phyloP scores from a whole-genome alignment of 2,888 invertebrate genomes.

The Xestoiulus laeticollis region DNA sequence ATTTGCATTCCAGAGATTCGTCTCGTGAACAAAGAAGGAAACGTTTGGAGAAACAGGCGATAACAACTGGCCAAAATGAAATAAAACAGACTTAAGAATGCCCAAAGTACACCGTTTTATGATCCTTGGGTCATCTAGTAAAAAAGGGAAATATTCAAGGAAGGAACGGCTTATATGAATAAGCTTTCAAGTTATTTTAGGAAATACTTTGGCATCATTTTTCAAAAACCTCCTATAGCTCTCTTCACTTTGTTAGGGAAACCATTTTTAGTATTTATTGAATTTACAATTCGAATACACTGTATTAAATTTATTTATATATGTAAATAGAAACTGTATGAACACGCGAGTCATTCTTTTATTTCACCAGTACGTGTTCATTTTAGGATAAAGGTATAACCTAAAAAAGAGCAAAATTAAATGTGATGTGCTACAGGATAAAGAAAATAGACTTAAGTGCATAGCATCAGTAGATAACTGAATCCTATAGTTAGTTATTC shows the following conservation, averaged over 20 bases:
- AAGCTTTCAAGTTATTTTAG: background rate
- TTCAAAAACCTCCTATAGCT: background rate
- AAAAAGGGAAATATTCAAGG: background rate
- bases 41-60: background rate
- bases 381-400: too few species aligned
- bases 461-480: too few species aligned
- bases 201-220: background rate
- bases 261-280: background rate
- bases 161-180: background rate
- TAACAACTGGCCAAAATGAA: background rate
- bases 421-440: too few species aligned
- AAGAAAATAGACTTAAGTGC: too few species aligned
- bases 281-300: background rate
- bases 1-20: conserved; percentile 32
- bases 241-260: background rate
- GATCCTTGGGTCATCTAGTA: background rate
- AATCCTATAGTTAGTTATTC: too few species aligned
- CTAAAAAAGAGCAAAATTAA: too few species aligned
- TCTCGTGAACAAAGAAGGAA: background rate
- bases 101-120: background rate
- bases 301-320: background rate
- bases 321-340: background rate
- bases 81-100: conserved; percentile 21
- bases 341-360: too few species aligned
- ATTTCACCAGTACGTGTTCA: too few species aligned